A percentile compares a stretch with the other conserved stretches of the same genome.
These are phyloP conservation scores for Saccostrea cuccullata DNA, from an alignment of 1,140 invertebrate species.

Conservation along the genomic window DNA sequence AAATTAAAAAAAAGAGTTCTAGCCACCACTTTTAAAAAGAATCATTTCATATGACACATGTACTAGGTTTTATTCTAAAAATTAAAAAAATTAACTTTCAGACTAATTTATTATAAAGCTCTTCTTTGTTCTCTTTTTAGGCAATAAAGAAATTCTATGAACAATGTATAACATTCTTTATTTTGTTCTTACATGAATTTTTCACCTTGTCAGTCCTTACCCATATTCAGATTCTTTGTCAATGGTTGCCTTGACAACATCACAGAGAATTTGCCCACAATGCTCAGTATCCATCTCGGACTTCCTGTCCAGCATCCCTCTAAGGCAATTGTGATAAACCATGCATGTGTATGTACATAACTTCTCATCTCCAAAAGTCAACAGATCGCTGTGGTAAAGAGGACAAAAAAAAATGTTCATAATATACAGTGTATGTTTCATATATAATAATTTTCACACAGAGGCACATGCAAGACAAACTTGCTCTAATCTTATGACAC, in stretches of 20 bases:
- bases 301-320: conserved; percentile 6
- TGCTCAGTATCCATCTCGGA: neutral
- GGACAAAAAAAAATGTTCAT: neutral
- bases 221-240: conserved; percentile 43
- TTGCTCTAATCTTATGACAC: too few relatives aligned
- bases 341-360: conserved; percentile 49
- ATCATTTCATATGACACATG: too few relatives aligned
- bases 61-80: too few relatives aligned
- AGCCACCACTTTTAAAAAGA: too few relatives aligned
- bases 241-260: conserved; percentile 13
- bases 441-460: neutral
- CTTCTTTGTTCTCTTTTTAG: too few relatives aligned
- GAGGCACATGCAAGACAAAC: too few relatives aligned
- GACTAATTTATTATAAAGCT: too few relatives aligned
- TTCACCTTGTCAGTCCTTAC: neutral
- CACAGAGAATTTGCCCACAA: neutral
- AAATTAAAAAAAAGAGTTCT: too few relatives aligned
- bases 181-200: too few relatives aligned
- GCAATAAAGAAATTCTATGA: too few relatives aligned
- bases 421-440: neutral
- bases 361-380: conserved; percentile 40
- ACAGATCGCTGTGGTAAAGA: neutral
- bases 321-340: conserved; percentile 47
- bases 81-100: too few relatives aligned
- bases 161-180: too few relatives aligned